A percentile compares a stretch with the other conserved stretches of the same genome.
Conservation (phyloP, 2,888 invertebrate species). For the Fragum whitleyi region DNA sequence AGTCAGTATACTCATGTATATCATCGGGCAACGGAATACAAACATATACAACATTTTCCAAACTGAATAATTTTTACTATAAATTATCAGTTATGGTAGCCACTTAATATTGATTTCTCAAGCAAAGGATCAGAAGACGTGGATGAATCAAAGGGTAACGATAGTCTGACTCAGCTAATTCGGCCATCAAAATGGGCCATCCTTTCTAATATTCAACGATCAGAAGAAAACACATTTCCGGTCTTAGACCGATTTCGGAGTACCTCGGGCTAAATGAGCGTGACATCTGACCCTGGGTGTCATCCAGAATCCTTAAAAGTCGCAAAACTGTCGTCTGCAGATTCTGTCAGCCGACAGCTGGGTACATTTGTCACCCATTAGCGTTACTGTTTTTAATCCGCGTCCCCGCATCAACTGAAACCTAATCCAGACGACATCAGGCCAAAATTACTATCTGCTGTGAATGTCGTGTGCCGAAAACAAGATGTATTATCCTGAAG, state of each 20-base stretch:
- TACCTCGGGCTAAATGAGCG: slow-evolving; percentile 52
- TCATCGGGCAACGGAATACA: no score
- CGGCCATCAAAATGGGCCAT: slow-evolving; percentile 23
- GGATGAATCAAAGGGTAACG: no score
- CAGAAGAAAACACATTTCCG: slow-evolving; percentile 54
- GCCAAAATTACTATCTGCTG: slow-evolving; percentile 44
- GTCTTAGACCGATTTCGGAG: slow-evolving; percentile 35
- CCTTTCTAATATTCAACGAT: slow-evolving; percentile 14
- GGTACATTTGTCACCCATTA: slow-evolving; percentile 63
- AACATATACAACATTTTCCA: no score
- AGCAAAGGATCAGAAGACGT: no score
- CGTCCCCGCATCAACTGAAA: slow-evolving; percentile 58
- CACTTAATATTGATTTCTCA: no score
- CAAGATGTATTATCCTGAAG: slow-evolving; percentile 19
- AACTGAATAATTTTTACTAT: no score
- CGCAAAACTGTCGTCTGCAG: slow-evolving; percentile 49
- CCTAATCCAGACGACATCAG: slow-evolving; percentile 42
- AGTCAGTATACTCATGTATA: no score
- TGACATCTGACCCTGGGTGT: slow-evolving; percentile 48
- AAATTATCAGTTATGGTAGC: no score
- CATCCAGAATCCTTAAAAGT: slow-evolving; percentile 55
- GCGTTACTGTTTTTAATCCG: slow-evolving; percentile 61
- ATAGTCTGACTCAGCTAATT: slow-evolving; percentile 17
- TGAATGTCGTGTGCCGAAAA: slow-evolving; percentile 52
- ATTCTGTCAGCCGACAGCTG: slow-evolving; percentile 55